Conservation (phyloP, 2,888 invertebrate species). For the Melanargia galathea region DNA sequence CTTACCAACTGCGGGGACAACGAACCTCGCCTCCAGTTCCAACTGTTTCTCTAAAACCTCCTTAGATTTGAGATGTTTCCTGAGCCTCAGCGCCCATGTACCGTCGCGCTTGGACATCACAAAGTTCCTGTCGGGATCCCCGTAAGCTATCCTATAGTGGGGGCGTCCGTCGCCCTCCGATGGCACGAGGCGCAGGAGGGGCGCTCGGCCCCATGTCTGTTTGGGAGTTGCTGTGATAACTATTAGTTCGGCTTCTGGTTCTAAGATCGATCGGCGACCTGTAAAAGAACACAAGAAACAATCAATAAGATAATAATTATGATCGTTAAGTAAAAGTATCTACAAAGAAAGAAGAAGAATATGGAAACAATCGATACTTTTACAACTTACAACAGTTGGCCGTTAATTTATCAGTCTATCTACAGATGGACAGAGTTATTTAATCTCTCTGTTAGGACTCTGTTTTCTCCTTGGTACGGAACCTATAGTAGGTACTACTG, state of each 20-base stretch:
- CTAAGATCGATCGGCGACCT: constrained; percentile 69
- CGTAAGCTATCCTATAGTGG: constrained; percentile 71
- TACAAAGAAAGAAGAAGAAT: too few species aligned
- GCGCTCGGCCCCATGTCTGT: constrained; percentile 71
- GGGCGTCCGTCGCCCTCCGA: constrained; percentile 62
- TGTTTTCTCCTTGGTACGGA: too few species aligned
- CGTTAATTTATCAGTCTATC: too few species aligned
- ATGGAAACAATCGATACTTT: too few species aligned
- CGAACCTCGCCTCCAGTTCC: constrained; percentile 72
- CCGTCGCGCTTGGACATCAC: constrained; percentile 67
- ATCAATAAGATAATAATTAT: neutral
- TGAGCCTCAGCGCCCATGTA: constrained; percentile 64
- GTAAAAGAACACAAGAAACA: neutral
- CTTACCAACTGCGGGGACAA: constrained; percentile 47
- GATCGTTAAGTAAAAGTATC: too few species aligned
- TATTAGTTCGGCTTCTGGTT: constrained; percentile 68
- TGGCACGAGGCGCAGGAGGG: constrained; percentile 66
- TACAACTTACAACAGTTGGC: too few species aligned
- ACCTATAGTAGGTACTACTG: too few species aligned
- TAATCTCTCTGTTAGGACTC: too few species aligned
- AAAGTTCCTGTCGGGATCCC: constrained; percentile 60
- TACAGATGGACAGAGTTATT: too few species aligned
- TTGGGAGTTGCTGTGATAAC: constrained; percentile 58
- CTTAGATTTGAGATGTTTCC: constrained; percentile 57
- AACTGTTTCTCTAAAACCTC: constrained; percentile 57